Evolutionary conservation across 1,140 invertebrate genomes (phyloP).

Genomic region (Drosophila littoralis): DNA sequence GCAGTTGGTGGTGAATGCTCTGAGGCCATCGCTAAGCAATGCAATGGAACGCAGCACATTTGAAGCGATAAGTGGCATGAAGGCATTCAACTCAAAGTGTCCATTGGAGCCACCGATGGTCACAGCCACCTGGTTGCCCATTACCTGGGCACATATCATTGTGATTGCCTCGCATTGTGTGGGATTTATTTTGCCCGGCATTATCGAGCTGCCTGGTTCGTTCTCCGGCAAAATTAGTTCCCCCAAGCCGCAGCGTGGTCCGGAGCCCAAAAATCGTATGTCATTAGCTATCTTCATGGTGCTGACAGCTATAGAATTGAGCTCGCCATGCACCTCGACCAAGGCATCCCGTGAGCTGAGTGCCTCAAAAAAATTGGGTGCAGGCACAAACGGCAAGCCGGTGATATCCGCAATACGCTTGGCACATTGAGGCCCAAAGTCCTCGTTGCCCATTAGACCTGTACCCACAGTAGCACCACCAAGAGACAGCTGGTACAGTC

Average conservation of each 20-base stretch:
- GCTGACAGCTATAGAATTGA: slow-evolving; percentile 96
- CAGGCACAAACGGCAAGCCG: slow-evolving; percentile 93
- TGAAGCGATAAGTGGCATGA: slow-evolving; percentile 98
- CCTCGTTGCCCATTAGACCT: slow-evolving; percentile 92
- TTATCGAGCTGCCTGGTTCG: slow-evolving; percentile 98
- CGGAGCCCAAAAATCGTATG: slow-evolving; percentile 96
- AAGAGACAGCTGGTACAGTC: slow-evolving; percentile 94
- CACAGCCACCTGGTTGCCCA: slow-evolving; percentile 98
- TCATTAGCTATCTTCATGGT: slow-evolving; percentile 99
- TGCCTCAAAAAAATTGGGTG: slow-evolving; percentile 99
- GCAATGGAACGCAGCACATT: slow-evolving; percentile 97
- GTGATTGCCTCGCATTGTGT: slow-evolving; percentile 99
- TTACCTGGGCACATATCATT: slow-evolving; percentile 99
- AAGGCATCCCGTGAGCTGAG: slow-evolving; percentile 96
- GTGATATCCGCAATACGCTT: slow-evolving; percentile 91
- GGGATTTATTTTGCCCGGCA: slow-evolving; percentile 99
- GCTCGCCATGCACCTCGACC: slow-evolving; percentile 96
- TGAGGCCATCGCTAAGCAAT: slow-evolving; percentile 92
- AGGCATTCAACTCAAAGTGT: slow-evolving; percentile 99
- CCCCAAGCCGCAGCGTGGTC: slow-evolving; percentile 98
- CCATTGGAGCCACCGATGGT: slow-evolving; percentile 96
- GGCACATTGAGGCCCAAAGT: slow-evolving; percentile 94
- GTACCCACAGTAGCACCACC: slow-evolving; percentile 99
- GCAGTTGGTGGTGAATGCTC: slow-evolving; percentile 97
- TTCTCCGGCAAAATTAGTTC: slow-evolving; percentile 98